Base-by-base conservation (phyloP, 2,113 vertebrate genomes). In the Pluvialis apricaria region DNA sequence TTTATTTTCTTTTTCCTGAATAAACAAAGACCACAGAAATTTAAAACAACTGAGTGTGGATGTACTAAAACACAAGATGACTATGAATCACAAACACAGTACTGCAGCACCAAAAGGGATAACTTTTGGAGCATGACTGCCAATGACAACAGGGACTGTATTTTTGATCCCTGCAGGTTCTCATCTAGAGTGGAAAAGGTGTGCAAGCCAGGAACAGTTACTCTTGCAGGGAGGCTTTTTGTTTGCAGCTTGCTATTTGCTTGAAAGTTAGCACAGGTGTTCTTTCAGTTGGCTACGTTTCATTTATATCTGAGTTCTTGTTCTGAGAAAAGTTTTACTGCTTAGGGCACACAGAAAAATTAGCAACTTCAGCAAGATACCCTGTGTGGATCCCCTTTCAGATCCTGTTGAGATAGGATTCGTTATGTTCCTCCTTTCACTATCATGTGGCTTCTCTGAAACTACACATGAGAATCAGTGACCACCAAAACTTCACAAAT, bases 61-160 rank as follows among this genome's bases (percentile, higher is more conserved):
- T 40, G 36, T 40, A 12, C n/a, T 6, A 25, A 45, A 42, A 57
- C 61, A 38, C 19, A 38, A 3, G 5, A 71, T 5, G 2, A 32
- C 51, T 1, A 1, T 4, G 21, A 85, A 52, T 25, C 70, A 66
- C 44, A 90, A 18, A 55, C 14, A 2, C 0, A 0, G 32, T 25
- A 34, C 55, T 13, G 7, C 51, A 82, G 55, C 0, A 0, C 36
- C 34, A 57, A 6, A 54, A 62, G 42, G 13, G 18, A 54, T 21
- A 47, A 45, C 21, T 73, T 57, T 61, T 42, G 45, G 36, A 22
- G 31, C 40, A 25, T 6, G 15, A 19, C 49, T 55, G 22, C 44
- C 52, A n/a, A 2, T 17, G 54, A 6, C 22, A 70, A 36, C 9
- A 78, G 36, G 11, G 22, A 47, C 6, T 0, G 0, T 17, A 31